Percentiles rank a stretch among this genome's conserved stretches.
phyloP scores from a whole-genome alignment of 2,113 vertebrate species.

The Pelecanoides urinatrix region DNA sequence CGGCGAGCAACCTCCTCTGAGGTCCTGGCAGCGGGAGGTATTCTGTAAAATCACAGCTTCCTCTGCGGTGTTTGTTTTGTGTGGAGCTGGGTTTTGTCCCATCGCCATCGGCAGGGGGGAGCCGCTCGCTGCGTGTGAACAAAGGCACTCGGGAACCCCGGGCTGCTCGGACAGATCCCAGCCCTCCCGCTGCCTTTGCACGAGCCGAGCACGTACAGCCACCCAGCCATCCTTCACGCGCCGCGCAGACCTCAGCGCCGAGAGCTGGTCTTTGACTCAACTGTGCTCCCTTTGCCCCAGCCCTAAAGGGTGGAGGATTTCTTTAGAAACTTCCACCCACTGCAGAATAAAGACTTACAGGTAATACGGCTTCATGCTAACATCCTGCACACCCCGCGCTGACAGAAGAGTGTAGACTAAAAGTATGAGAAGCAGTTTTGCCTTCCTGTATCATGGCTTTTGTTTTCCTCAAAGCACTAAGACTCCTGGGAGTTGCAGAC shows the following conservation, averaged over 20 bases:
- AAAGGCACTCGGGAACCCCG: not conserved
- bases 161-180: not conserved
- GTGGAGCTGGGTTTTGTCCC: not conserved
- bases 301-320: not conserved
- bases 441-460: not conserved
- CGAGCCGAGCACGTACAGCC: not conserved
- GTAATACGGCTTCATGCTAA: not conserved
- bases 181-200: not conserved
- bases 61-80: not conserved
- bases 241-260: not conserved
- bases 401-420: not conserved
- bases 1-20: not conserved
- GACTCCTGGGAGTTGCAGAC: not conserved
- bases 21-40: not conserved
- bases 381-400: not conserved
- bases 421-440: not conserved
- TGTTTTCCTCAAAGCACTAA: not conserved
- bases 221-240: not conserved
- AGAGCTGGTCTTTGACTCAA: not conserved
- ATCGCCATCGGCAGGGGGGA: not conserved
- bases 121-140: not conserved
- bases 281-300: not conserved
- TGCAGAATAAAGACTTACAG: not conserved
- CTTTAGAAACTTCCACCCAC: not conserved
- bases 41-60: not conserved